Conservation (phyloP, 1,140 invertebrate genomes). For the Drosophila sturtevanti region DNA sequence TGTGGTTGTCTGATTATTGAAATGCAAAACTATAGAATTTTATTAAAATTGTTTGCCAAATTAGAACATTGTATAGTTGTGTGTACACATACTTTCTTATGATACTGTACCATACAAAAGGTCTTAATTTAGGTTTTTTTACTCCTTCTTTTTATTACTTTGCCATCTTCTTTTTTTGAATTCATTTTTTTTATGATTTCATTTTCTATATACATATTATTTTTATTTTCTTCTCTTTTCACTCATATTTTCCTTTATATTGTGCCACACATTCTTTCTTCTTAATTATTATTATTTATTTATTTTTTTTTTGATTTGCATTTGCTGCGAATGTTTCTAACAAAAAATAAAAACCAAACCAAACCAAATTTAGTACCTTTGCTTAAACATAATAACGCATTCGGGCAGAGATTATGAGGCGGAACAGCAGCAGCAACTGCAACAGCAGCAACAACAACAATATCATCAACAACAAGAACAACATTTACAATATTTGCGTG, state of each 20-base stretch:
- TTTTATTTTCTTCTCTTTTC: slow-evolving; percentile 12
- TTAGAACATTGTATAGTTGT: too few relatives aligned
- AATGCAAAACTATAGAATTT: too few relatives aligned
- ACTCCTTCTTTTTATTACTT: background rate
- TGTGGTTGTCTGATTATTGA: too few relatives aligned
- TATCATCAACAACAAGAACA: slow-evolving; percentile 40
- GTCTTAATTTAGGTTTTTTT: background rate
- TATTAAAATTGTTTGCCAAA: too few relatives aligned
- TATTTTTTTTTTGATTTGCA: slow-evolving; percentile 46
- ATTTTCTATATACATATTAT: background rate
- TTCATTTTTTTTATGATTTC: background rate
- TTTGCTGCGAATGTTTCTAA: slow-evolving; percentile 31
- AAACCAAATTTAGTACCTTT: slow-evolving; percentile 50
- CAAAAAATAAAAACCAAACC: slow-evolving; percentile 10
- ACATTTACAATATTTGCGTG: slow-evolving; percentile 56
- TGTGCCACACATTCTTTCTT: background rate
- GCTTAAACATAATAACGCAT: slow-evolving; percentile 66
- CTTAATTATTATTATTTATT: too few relatives aligned
- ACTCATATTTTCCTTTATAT: slow-evolving; percentile 3
- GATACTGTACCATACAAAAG: too few relatives aligned
- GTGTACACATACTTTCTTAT: too few relatives aligned
- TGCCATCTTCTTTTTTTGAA: background rate
- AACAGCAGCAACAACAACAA: slow-evolving; percentile 45
- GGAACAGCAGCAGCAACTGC: slow-evolving; percentile 48
- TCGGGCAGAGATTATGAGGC: slow-evolving; percentile 34